These are phyloP conservation scores for Candidula unifasciata DNA, from an alignment of 2,888 invertebrate genomes.

Conservation along the genomic window DNA sequence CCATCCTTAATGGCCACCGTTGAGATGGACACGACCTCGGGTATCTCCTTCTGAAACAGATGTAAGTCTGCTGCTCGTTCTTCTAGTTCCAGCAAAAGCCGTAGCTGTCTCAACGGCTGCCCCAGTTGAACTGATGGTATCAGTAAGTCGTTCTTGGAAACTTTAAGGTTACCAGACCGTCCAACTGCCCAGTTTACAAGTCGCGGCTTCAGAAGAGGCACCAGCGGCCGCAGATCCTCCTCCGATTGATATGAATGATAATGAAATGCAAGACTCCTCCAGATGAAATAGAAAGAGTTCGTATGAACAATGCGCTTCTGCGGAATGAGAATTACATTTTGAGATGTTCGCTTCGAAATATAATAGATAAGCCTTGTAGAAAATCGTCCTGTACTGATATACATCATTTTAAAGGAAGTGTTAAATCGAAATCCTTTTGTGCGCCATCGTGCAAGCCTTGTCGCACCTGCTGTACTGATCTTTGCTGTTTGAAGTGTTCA, in stretches of 20 bases:
- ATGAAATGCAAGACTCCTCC: background rate
- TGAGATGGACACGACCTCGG: background rate
- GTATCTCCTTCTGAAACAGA: background rate
- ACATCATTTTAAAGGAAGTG: background rate
- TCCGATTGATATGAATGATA: background rate
- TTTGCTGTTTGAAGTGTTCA: background rate
- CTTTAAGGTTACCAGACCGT: no score
- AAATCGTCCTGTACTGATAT: background rate
- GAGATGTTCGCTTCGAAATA: slow-evolving; percentile 16
- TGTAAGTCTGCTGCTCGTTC: background rate
- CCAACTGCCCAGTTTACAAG: no score
- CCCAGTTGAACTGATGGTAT: no score
- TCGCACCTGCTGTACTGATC: background rate
- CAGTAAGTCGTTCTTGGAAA: no score
- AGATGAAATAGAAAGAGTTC: slow-evolving; percentile 19
- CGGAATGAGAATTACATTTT: slow-evolving; percentile 38
- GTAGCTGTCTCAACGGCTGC: no score
- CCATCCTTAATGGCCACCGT: slow-evolving; percentile 7
- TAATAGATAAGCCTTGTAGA: slow-evolving; percentile 11
- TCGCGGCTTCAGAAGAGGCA: background rate
- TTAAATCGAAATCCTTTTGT: background rate
- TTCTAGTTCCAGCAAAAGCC: background rate
- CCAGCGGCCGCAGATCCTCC: background rate
- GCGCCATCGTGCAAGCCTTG: slow-evolving; percentile 5
- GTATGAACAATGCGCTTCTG: background rate